These are phyloP conservation scores for Enteromius treurensis DNA, from an alignment of 2,797 vertebrate species.

Conservation along the genomic window DNA sequence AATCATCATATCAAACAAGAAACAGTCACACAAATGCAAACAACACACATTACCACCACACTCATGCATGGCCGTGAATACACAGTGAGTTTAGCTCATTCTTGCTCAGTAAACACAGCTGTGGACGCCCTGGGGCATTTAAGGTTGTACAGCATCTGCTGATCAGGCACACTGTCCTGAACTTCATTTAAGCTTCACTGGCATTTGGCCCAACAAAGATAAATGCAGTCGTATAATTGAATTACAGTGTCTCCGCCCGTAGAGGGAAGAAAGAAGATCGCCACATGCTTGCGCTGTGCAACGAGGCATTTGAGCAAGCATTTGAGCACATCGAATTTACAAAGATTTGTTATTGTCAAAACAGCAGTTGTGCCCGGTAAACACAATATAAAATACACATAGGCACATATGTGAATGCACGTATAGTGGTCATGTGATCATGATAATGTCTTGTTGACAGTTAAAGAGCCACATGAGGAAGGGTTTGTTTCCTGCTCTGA, in stretches of 20 bases:
- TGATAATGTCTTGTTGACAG: not conserved
- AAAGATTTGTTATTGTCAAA: constrained; percentile 27
- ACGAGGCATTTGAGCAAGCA: constrained; percentile 45
- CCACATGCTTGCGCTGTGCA: constrained; percentile 23
- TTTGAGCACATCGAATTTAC: constrained; percentile 23
- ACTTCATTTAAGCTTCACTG: constrained; percentile 63
- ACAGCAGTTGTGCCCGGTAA: constrained; percentile 41
- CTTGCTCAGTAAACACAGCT: constrained; percentile 59
- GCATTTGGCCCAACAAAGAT: constrained; percentile 71
- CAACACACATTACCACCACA: constrained; percentile 13
- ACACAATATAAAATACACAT: constrained; percentile 5
- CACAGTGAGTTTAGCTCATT: constrained; percentile 17
- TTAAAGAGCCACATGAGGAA: constrained; percentile 14
- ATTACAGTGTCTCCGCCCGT: constrained; percentile 62
- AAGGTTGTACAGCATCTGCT: constrained; percentile 71
- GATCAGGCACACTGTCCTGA: constrained; percentile 65
- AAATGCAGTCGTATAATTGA: constrained; percentile 69
- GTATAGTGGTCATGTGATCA: not conserved
- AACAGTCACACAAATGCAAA: constrained; percentile 25
- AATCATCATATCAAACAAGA: constrained; percentile 13
- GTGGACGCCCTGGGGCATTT: constrained; percentile 62
- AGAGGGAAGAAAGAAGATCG: constrained; percentile 30
- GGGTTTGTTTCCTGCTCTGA: not conserved
- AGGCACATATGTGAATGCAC: not conserved
- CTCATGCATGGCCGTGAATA: constrained; percentile 12